A percentile compares a stretch with the other conserved stretches of the same genome.
phyloP scores from a whole-genome alignment of 2,797 vertebrate species.

The Rhinella marina region DNA sequence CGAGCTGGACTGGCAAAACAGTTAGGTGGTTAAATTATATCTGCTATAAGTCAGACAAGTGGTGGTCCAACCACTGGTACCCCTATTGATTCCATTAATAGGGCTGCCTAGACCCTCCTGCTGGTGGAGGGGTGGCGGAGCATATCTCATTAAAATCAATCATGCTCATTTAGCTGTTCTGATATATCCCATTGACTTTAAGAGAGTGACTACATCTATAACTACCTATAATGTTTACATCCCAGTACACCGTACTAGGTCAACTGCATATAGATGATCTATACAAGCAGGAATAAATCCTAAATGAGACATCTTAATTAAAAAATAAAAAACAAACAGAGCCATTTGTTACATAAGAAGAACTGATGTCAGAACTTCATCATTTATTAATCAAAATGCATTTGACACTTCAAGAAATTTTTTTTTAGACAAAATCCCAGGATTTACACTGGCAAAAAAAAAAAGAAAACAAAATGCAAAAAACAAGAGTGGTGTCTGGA shows the following conservation, averaged over 20 bases:
- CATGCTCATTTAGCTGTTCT: not conserved
- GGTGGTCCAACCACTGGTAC: too few species aligned
- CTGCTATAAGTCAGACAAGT: not conserved
- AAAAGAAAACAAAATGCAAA: not conserved
- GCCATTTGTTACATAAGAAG: constrained; percentile 63
- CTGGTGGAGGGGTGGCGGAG: not conserved
- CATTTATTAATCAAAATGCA: constrained; percentile 73
- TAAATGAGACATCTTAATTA: not conserved
- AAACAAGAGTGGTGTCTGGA: constrained; percentile 54
- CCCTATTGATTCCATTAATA: too few species aligned
- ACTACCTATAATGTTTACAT: too few species aligned
- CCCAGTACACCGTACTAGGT: not conserved
- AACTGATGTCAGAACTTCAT: constrained; percentile 67
- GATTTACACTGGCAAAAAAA: constrained; percentile 46
- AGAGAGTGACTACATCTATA: not conserved
- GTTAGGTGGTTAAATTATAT: too few species aligned
- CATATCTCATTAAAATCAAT: not conserved
- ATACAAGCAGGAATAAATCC: not conserved
- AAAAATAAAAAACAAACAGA: not conserved
- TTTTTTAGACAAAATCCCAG: constrained; percentile 60
- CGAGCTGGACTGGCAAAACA: too few species aligned
- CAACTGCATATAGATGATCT: not conserved
- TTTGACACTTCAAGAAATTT: constrained; percentile 67
- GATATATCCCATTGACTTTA: not conserved
- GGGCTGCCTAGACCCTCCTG: not conserved